Evolutionary conservation across 2,888 invertebrate genomes (phyloP), one percentile per base, ranked within the genome.

Genomic region (Philhelius pedissequus): DNA sequence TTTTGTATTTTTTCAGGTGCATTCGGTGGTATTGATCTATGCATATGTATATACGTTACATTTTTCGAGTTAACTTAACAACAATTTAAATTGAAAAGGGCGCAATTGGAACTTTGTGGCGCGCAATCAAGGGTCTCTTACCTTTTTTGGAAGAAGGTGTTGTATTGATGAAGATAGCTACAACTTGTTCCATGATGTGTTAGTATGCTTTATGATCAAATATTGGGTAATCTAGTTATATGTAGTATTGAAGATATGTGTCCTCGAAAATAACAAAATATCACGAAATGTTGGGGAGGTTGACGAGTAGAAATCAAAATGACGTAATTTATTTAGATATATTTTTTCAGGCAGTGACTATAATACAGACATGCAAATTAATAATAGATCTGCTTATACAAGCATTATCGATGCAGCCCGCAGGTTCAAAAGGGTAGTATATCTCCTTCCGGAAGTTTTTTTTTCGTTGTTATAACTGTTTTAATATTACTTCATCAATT

Each of bases 41-140:
- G 58, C 40, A n/a, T n/a, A n/a, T n/a, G n/a, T n/a, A n/a, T n/a
- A n/a, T n/a, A n/a, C n/a, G 40, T 11, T 62, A 48, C 15, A 68
- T 48, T n/a, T n/a, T n/a, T 38, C 40, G 56, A 40, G 40, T 8
- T 11, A 6, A 40, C 22, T 25, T 70, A 62, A 52, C n/a, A 18
- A 45, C 52, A 86, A 86, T 56, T 76, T 50, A 60, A 66, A 32
- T 35, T 20, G 25, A 48, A 86, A 79, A 86, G 71, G 86, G 66
- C 68, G 27, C 80, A 43, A 52, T 30, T 52, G 54, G 30, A 30
- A 1, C 6, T 15, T 22, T 52, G 66, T 62, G 22, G 18, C 27
- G 35, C 15, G 60, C 40, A 20, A 60, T 38, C 82, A 86, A n/a
- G 80, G 88, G 75, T 45, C 75, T 52, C 32, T 20, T 74, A 13